A percentile compares a stretch with the other conserved stretches of the same genome.
phyloP scores from a whole-genome alignment of 2,888 invertebrate genomes.

The Pseudolycoriella hygida region DNA sequence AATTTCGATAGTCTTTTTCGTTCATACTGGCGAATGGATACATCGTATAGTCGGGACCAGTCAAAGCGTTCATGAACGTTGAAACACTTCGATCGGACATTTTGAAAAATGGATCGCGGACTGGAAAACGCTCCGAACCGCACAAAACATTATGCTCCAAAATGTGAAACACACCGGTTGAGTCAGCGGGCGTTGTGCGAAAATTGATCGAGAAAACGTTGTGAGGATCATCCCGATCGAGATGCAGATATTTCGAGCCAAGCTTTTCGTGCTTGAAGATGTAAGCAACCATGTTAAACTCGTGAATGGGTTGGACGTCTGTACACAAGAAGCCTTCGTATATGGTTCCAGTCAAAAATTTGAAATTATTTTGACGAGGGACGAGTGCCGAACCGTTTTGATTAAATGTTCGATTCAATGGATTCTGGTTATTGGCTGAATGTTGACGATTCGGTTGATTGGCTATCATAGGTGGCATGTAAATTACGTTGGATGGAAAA shows the following conservation, averaged over 20 bases:
- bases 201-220: slow-evolving; percentile 85
- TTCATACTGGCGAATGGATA: slow-evolving; percentile 92
- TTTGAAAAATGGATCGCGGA: slow-evolving; percentile 90
- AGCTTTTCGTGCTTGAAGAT: slow-evolving; percentile 58
- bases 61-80: slow-evolving; percentile 93
- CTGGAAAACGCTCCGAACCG: slow-evolving; percentile 75
- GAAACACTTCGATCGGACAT: slow-evolving; percentile 84
- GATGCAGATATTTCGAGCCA: slow-evolving; percentile 72
- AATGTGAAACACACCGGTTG: slow-evolving; percentile 84
- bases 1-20: slow-evolving; percentile 62
- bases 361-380: no score
- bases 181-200: slow-evolving; percentile 76
- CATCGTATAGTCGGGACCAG: slow-evolving; percentile 76
- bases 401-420: no score
- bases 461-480: no score
- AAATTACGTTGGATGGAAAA: no score
- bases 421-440: no score
- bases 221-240: slow-evolving; percentile 73
- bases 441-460: no score
- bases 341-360: slow-evolving; percentile 16
- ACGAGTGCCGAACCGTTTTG: no score
- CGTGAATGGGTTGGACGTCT: slow-evolving; percentile 50
- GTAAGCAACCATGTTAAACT: slow-evolving; percentile 66
- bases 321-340: slow-evolving; percentile 55
- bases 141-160: slow-evolving; percentile 83